phyloP scores from a whole-genome alignment of 1,140 invertebrate species.

The Idris sp. region DNA sequence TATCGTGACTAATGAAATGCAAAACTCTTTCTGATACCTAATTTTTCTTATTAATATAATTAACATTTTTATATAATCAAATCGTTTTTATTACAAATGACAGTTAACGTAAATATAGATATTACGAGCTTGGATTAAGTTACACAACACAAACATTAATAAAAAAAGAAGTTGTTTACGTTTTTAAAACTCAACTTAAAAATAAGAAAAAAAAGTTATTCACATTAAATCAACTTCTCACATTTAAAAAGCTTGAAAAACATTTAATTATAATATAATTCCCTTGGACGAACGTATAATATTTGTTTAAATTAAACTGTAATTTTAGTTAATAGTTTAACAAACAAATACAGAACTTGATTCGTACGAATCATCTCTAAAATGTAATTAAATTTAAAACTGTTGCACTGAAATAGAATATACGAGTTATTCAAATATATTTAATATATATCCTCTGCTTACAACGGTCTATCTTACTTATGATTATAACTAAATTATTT shows the following conservation, averaged over 20 bases:
- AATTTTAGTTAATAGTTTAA: conserved; percentile 12
- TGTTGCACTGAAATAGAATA: conserved; percentile 9
- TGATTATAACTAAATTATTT: conserved; percentile 29
- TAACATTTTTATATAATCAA: conserved; percentile 59
- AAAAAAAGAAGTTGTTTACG: conserved; percentile 48
- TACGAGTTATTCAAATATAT: conserved; percentile 28
- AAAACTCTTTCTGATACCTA: conserved; percentile 33
- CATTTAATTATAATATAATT: conserved; percentile 18
- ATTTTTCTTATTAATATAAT: conserved; percentile 60
- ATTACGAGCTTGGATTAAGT: conserved; percentile 35
- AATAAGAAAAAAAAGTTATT: conserved; percentile 56
- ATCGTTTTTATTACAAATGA: conserved; percentile 48
- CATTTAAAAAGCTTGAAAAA: conserved; percentile 16
- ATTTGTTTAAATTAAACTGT: conserved; percentile 20
- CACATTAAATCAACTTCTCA: conserved; percentile 46
- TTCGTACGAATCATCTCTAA: conserved; percentile 8
- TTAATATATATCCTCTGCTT: conserved; percentile 16
- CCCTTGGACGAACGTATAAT: neutral
- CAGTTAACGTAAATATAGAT: conserved; percentile 42
- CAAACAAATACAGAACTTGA: conserved; percentile 13
- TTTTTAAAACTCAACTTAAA: conserved; percentile 29
- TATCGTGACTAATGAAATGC: conserved; percentile 48
- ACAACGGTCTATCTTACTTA: conserved; percentile 26
- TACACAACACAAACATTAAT: conserved; percentile 32
- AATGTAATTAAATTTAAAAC: conserved; percentile 33